Evolutionary conservation across 1,140 invertebrate species (phyloP), one percentile per base, ranked within the genome.

Genomic region (Onthophagus taurus): DNA sequence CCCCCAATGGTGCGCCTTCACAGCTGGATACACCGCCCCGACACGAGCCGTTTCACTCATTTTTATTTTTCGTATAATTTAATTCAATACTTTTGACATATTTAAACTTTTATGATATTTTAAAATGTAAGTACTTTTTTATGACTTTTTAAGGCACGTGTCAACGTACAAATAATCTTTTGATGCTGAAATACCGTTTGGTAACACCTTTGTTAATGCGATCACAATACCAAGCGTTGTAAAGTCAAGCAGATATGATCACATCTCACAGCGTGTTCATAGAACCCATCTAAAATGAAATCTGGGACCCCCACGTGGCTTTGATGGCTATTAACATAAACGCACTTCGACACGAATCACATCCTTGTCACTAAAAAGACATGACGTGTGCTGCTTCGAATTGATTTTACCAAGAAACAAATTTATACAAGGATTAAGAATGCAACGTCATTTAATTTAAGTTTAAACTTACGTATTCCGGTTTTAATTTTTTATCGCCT

Each of bases 401-500:
- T n/a, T 6, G 6, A n/a, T 26, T n/a, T 26, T 26, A 7, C n/a
- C 6, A 26, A 7, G n/a, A 26, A 26, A 7, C 6, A n/a, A 7
- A n/a, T n/a, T 7, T 26, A 26, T n/a, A 26, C 23, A 26, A 7
- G n/a, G n/a, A 6, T 7, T n/a, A 26, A n/a, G n/a, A n/a, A 6
- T 26, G 6, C n/a, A 26, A 6, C 6, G n/a, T 7, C 6, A 6
- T 7, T 26, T 6, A 26, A 7, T 26, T 6, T 26, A 6, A 13
- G 5, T 33, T 37, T 37, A 6, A 18, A 76, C 83, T 80, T 68
- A 93, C 90, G 68, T 86, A 94, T 84, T 96, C 92, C 2, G 89
- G 84, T 61, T 98, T 98, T 2, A 88, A 70, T 65, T 96, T 93
- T 65, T 99, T 98, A 59, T 98, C 95, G n/a, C 76, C 78, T 12